Evolutionary conservation across 2,797 vertebrate genomes (phyloP), one percentile per base, ranked within the genome.

Genomic region (Coregonus suidteri): DNA sequence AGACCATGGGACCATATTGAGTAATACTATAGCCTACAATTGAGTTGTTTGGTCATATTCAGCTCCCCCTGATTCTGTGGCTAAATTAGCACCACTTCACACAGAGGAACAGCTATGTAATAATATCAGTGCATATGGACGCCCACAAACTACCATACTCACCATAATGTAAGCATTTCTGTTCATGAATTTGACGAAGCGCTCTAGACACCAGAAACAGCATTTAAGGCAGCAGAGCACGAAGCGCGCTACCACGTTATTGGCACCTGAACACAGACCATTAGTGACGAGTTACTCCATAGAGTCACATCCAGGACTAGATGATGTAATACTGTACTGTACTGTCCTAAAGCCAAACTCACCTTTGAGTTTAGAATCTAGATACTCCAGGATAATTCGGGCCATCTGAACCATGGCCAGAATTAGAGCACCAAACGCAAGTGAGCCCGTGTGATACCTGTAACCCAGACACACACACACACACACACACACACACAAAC

Each of bases 131-230:
- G n/a, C 18, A 16, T 59, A 59, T 11, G 2, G 7, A 59, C 6
- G 2, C 41, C 41, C 2, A 59, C 56, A 56, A 16, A 56, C 15
- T 4, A 59, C 56, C 18, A 18, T 59, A 88, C 96, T 89, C 91
- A 97, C 97, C 97, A 98, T 97, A 83, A 98, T 96, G 75, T 97
- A 98, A 20, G 96, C 96, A 72, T 98, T 97, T 88, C 92, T 94
- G 94, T 97, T 98, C 90, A 98, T 93, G 92, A 96, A 96, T 85
- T 95, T 96, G 41, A 98, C 88, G 82, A 96, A 90, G 82, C 92
- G 95, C 85, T 98, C 96, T 90, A 97, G 91, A 91, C 96, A 97
- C 96, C 96, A 98, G 89, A 98, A 97, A 85, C 97, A 98, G 90
- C 95, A 97, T 84, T 91, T 94, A 71, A 97, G 91, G 86, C 97